Base-by-base conservation (phyloP, 2,113 vertebrate species). In the Pseudorhombus dupliciocellatus region DNA sequence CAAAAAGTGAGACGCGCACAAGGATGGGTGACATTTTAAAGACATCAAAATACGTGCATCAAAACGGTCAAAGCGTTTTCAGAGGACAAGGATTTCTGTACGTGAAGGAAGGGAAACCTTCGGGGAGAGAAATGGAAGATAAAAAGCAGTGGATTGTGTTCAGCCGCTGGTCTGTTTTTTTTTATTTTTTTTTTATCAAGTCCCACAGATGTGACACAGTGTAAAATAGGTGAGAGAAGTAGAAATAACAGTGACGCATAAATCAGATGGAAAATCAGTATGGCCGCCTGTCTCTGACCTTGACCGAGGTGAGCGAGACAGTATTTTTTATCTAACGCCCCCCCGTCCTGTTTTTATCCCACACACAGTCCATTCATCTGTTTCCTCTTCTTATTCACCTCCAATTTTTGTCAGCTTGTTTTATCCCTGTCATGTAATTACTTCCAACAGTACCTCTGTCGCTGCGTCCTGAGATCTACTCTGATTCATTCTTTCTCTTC, bases 211-310 rank as follows among this genome's bases (percentile, higher is more conserved):
- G 65, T 48, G 30, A 61, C 3, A 48, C 22, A 11, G 24, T 65
- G 46, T 59, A 63, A 54, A 52, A 46, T 64, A 44, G 75, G 30
- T 28, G 50, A 81, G 15, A 56, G 20, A 61, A 22, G 44, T 25
- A 55, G 53, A 74, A 57, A 77, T 66, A 66, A 68, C 15, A 56
- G 56, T 25, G 25, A 9, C 14, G 61, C 44, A 75, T 46, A 60
- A 34, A 20, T 66, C 55, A 54, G 54, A 65, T 31, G 28, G 26
- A 65, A 75, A 57, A 62, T 31, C 60, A 69, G 28, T 58, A 24
- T 50, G 60, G 54, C 20, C 52, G 50, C 66, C 34, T 55, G 57
- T 54, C 40, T 73, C 60, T 85, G 73, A 78, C 80, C 76, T 85
- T 84, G 67, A 84, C 77, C 69, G 37, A 62, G 51, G 46, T 70